Conservation (phyloP, 2,888 invertebrate genomes). For the Lycocerus yunnanus region DNA sequence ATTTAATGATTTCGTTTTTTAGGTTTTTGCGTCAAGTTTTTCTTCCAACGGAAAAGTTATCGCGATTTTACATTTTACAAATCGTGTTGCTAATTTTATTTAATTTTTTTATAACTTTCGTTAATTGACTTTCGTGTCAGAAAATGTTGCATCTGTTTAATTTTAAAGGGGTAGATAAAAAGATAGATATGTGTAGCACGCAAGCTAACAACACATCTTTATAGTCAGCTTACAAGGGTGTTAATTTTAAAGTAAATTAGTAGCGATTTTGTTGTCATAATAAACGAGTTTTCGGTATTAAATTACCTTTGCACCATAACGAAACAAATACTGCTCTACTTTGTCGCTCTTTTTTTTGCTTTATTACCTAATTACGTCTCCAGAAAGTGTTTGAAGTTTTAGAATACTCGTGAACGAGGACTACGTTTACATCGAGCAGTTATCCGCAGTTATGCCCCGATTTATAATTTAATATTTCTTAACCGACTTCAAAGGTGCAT, state of each 20-base stretch:
- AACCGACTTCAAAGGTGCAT: too few species aligned
- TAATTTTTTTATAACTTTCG: neutral
- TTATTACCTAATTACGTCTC: neutral
- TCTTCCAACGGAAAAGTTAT: neutral
- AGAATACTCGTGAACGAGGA: neutral
- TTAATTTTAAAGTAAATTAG: slow-evolving; percentile 5
- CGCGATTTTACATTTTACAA: neutral
- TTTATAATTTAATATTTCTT: too few species aligned
- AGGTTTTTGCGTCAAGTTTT: neutral
- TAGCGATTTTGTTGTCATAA: neutral
- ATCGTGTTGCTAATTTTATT: neutral
- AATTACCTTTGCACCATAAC: neutral
- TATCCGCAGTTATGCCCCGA: too few species aligned
- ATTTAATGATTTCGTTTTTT: neutral
- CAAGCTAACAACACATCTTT: slow-evolving; percentile 1
- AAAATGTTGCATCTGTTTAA: neutral
- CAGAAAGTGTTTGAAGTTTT: neutral
- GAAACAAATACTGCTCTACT: neutral
- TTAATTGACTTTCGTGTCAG: neutral
- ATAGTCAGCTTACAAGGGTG: neutral
- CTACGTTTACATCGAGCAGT: neutral
- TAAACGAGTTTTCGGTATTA: neutral
- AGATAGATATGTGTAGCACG: neutral
- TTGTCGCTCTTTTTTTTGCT: neutral
- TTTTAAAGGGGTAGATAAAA: neutral